Conservation (phyloP, 2,113 vertebrate species). For the Brachyhypopomus gauderio region DNA sequence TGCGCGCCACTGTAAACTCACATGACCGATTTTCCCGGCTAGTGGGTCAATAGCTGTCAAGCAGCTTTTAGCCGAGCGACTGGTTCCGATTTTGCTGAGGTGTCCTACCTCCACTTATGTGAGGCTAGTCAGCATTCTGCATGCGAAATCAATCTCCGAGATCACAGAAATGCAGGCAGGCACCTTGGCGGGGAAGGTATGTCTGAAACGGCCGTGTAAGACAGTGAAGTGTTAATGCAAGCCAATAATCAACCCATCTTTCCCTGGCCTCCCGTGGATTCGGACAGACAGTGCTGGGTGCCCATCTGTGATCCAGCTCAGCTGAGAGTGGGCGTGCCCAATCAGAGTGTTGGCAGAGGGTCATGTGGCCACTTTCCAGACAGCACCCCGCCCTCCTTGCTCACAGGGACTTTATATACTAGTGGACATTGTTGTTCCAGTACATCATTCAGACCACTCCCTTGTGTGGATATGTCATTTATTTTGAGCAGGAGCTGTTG, state of each 20-base stretch:
- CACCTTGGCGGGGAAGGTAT: background rate
- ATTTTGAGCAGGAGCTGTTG: conserved; percentile 55
- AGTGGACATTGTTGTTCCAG: conserved; percentile 31
- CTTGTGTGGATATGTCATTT: conserved; percentile 29
- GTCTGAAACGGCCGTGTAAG: background rate
- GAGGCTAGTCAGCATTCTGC: background rate
- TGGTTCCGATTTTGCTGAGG: background rate
- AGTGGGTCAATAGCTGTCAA: background rate
- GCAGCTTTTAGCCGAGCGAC: background rate
- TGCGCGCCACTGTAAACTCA: background rate
- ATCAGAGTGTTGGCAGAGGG: conserved; percentile 26
- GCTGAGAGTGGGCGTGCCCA: conserved; percentile 35
- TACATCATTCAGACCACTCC: conserved; percentile 30
- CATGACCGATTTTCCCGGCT: background rate
- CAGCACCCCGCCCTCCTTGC: conserved; percentile 14
- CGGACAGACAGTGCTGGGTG: conserved; percentile 32
- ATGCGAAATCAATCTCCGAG: background rate
- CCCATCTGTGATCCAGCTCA: conserved; percentile 47
- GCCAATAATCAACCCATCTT: conserved; percentile 20
- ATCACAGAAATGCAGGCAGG: conserved; percentile 10
- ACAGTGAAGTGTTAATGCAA: conserved; percentile 28
- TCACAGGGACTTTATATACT: conserved; percentile 10
- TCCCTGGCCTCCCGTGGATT: conserved; percentile 24
- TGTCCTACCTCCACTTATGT: background rate
- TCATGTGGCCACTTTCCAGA: conserved; percentile 44